phyloP scores from a whole-genome alignment of 1,140 invertebrate genomes.

The Drosophila bifasciata region DNA sequence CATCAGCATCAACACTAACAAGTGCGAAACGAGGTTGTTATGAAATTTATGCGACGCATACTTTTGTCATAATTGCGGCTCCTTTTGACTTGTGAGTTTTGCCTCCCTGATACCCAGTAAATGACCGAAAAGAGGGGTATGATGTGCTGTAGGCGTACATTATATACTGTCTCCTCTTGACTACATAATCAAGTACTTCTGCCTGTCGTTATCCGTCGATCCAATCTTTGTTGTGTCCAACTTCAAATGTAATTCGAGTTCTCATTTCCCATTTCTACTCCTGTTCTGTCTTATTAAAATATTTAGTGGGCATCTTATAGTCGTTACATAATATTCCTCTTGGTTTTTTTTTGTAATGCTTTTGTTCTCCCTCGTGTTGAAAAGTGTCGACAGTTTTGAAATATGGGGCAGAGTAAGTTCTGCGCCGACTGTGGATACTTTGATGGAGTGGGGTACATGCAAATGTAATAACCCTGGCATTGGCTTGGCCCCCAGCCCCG shows the following conservation, averaged over 20 bases:
- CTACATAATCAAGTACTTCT: no score
- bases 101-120: constrained; percentile 1
- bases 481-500: constrained; percentile 8
- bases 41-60: constrained; percentile 79
- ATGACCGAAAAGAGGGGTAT: no score
- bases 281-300: no score
- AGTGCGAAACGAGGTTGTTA: constrained; percentile 70
- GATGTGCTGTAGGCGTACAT: no score
- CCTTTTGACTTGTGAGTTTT: constrained; percentile 65
- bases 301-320: neutral
- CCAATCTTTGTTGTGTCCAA: no score
- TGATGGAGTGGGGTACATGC: constrained; percentile 38
- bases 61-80: constrained; percentile 80
- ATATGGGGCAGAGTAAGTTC: constrained; percentile 66
- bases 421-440: neutral
- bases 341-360: constrained; percentile 27
- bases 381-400: constrained; percentile 79
- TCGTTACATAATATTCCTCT: constrained; percentile 3
- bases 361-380: constrained; percentile 18
- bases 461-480: constrained; percentile 71
- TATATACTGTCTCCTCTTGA: no score
- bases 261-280: no score
- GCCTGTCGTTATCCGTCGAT: no score
- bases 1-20: constrained; percentile 57
- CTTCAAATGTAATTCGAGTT: no score